Evolutionary conservation across 2,113 vertebrate genomes (phyloP), one percentile per base, ranked within the genome.

Genomic region (Hippocampus abdominalis): DNA sequence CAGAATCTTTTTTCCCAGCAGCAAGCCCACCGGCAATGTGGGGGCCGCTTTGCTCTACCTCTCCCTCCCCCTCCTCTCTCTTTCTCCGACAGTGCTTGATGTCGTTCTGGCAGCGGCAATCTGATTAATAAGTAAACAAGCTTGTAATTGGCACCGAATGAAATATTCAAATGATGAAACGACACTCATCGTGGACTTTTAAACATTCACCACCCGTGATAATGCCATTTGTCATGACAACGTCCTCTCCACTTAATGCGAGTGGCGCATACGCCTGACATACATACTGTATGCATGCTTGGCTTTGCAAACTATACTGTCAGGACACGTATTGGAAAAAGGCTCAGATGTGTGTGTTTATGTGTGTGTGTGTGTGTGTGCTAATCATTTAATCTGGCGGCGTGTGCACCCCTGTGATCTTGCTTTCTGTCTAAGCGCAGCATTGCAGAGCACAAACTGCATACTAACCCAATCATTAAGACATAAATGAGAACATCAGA

Each of bases 401-500:
- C 67, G 39, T 75, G 56, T 62, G 68, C 54, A 57, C 51, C 69
- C 69, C 75, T 84, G 76, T 84, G 76, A 88, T 86, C 81, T 80
- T 63, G 78, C 69, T 75, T 80, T 84, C 77, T 75, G 75, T 77
- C 77, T 62, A 70, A 79, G 68, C 79, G 46, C 83, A 84, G 82
- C 84, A 87, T 89, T 83, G 85, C 81, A 82, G 79, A 86, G 83
- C 86, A 88, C 77, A 81, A 71, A 76, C 86, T 83, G 88, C 87
- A 91, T 91, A 85, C 85, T 84, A 89, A 91, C 80, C 84, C 81
- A 82, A 87, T 89, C 87, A 89, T 91, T 92, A 91, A 84, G 81
- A 90, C 77, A 86, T 88, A 87, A 89, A 89, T 88, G 86, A 87
- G 84, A 87, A 90, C 84, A 88, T 89, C 85, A 87, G 76, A 89